Conservation (phyloP, 2,797 vertebrate genomes). For the Myripristis murdjan region DNA sequence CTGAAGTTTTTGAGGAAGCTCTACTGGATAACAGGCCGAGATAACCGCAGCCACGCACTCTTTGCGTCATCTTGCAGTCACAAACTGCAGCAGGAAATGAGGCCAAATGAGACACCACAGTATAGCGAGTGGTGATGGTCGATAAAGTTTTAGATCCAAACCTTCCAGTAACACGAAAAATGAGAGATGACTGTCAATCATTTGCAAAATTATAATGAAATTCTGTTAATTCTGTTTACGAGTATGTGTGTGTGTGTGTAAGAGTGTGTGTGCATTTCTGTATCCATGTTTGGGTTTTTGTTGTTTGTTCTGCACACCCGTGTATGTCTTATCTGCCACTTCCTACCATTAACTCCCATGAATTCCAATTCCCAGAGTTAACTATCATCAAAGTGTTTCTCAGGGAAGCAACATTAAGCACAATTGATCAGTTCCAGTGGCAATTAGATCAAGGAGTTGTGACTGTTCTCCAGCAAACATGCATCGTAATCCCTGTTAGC, state of each 20-base stretch:
- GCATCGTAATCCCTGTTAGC: conserved; percentile 11
- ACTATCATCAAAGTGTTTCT: background rate
- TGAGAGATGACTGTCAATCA: background rate
- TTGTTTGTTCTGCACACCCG: background rate
- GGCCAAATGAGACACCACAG: background rate
- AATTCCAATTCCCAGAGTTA: too few relatives aligned
- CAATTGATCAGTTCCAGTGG: background rate
- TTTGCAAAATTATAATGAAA: too few relatives aligned
- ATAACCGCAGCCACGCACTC: background rate
- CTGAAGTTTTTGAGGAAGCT: too few relatives aligned
- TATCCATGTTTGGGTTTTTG: too few relatives aligned
- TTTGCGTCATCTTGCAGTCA: background rate
- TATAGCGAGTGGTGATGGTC: background rate
- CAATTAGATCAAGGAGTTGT: conserved; percentile 11
- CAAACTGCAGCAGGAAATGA: background rate
- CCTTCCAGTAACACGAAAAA: background rate
- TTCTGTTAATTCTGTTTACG: background rate
- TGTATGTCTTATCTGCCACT: background rate
- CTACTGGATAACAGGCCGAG: too few relatives aligned
- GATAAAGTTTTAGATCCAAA: too few relatives aligned
- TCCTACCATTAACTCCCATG: too few relatives aligned
- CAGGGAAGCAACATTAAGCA: conserved; percentile 9
- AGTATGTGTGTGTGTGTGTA: conserved; percentile 2
- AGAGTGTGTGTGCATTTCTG: background rate
- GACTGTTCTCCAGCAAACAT: conserved; percentile 5